These are phyloP conservation scores for Delia radicum DNA, from an alignment of 1,140 invertebrate species.

Conservation along the genomic window DNA sequence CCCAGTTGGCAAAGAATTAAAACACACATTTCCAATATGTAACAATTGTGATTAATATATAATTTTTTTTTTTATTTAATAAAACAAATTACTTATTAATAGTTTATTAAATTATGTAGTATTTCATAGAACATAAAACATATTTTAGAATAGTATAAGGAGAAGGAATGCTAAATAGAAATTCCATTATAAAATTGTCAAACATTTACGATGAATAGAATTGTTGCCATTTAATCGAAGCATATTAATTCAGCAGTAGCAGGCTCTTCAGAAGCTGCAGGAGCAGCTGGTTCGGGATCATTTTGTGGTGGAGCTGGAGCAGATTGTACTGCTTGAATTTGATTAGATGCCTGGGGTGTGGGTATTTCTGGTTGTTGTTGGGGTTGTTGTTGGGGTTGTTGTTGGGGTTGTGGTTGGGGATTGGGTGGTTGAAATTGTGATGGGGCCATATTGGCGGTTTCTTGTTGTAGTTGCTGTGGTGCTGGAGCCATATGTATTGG, in stretches of 20 bases:
- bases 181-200: too few species aligned
- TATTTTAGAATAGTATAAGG: too few species aligned
- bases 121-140: too few species aligned
- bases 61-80: too few species aligned
- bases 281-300: slow-evolving; percentile 47
- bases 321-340: slow-evolving; percentile 42
- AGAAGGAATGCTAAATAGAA: too few species aligned
- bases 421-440: slow-evolving; percentile 30
- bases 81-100: too few species aligned
- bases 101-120: too few species aligned
- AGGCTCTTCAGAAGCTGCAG: slow-evolving; percentile 56
- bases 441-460: slow-evolving; percentile 24
- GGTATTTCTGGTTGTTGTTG: slow-evolving; percentile 3
- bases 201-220: too few species aligned
- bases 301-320: slow-evolving; percentile 55
- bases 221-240: slow-evolving; percentile 62
- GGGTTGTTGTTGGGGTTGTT: slow-evolving; percentile 45
- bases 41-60: too few species aligned
- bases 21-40: too few species aligned
- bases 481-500: slow-evolving; percentile 1
- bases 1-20: too few species aligned
- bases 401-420: slow-evolving; percentile 43
- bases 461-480: neutral
- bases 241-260: slow-evolving; percentile 71
- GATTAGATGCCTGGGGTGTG: slow-evolving; percentile 35